Base-by-base conservation (phyloP, 2,888 invertebrate species). In the Plemyria rubiginata region DNA sequence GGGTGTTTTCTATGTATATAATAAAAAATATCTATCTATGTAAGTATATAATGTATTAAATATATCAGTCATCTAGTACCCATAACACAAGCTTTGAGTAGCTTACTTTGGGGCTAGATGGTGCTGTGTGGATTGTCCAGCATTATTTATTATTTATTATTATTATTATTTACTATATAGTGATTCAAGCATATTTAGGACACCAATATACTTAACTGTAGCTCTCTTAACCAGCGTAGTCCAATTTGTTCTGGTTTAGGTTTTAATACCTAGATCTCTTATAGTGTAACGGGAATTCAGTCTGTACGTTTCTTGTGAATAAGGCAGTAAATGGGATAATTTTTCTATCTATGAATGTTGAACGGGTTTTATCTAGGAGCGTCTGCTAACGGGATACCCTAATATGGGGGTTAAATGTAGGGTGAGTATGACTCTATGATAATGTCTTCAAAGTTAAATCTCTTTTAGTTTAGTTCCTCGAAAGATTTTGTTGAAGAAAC, bases 341-440 rank as follows among this genome's bases (percentile, higher is more conserved):
- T 61, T 45, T 46, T 58, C 50, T 41, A 9, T 36, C 9, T 9
- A 22, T 32, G 13, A 32, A 56, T 28, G 54, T 11, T 55, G 49
- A n/a, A 55, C 63, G 40, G 54, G 63, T 63, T 63, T 59, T 54
- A 58, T 59, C 51, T 54, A 52, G 54, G 65, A 52, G 28, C 52
- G 51, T 61, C 48, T 54, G 53, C 50, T 66, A 68, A 68, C 68
- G 68, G 68, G 48, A 66, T 32, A 46, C 12, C 66, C 64, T 54
- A 57, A 68, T 68, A 68, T 53, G 63, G 66, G 64, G 57, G 63
- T 49, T 36, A 59, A 52, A 60, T 46, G 66, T 54, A 62, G 66
- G 60, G 57, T 57, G 59, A 12, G 48, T 16, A 46, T 45, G 3
- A 48, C 40, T 22, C 29, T 32, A 49, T 32, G n/a, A n/a, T 6